Base-by-base conservation (phyloP, 2,113 vertebrate species). In the Cryptoleucopteryx plumbea region DNA sequence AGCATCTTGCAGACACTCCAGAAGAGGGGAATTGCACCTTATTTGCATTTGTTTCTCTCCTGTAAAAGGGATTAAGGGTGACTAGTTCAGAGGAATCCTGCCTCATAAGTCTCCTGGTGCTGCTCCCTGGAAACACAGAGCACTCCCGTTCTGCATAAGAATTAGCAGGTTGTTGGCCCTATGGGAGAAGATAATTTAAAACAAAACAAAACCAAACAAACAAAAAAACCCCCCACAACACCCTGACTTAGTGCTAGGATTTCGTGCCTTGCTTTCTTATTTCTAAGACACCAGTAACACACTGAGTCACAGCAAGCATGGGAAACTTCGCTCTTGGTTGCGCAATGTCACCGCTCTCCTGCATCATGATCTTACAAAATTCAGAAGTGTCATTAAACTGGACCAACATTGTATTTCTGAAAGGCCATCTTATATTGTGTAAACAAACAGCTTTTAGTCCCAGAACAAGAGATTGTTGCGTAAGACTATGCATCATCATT, bases 401-500 rank as follows among this genome's bases (percentile, higher is more conserved):
- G 91, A 68, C 52, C 58, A 43, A 67, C 79, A 16, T 1, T 82
- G 61, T 74, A 9, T n/a, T 88, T 81, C 63, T 90, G 67, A 95
- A 97, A 95, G 91, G 74, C 63, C 84, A 81, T 45, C 89, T 82
- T 88, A 82, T 62, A 9, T 40, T 72, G 52, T 67, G 89, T 91
- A 97, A 97, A 95, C 93, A 97, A 91, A 32, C n/a, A 90, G 93
- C 78, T 94, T 95, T 96, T 40, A 94, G 82, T 88, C 74, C 45
- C 71, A 90, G 89, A 94, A 94, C 84, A 94, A 91, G 91, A 91
- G 89, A 70, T 53, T 8, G 0, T 91, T 95, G 82, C 88, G 82
- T 63, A 96, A 88, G 80, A 55, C 27, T 47, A 40, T 58, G 79
- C 84, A 94, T 93, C 91, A 77, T 40, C 42, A 19, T 55, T 85